A percentile compares a stretch with the other conserved stretches of the same genome.
Conservation (phyloP, 23 tunicate species). For the Halocynthia roretzi region DNA sequence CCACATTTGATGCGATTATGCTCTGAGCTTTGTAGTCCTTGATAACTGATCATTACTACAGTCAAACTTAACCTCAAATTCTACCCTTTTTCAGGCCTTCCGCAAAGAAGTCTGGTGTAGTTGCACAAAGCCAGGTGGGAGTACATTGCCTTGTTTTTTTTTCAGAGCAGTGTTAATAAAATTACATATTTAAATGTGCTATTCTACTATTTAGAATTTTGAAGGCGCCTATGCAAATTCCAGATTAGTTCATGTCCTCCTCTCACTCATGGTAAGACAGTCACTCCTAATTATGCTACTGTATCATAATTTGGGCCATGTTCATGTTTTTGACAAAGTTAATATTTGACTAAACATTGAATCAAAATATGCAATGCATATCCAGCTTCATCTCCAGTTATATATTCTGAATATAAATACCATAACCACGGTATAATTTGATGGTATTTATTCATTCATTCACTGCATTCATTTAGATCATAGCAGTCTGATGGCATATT, state of each 20-base stretch:
- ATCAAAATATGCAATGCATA: no score
- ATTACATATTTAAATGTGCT: not conserved
- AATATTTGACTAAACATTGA: no score
- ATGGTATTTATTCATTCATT: no score
- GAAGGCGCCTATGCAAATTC: conserved; percentile 63
- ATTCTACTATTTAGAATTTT: conserved; percentile 26
- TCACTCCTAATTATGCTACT: not conserved
- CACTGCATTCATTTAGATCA: no score
- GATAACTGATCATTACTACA: no score
- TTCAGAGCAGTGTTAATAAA: not conserved
- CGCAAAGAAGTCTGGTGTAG: conserved; percentile 16
- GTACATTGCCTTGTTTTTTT: not conserved
- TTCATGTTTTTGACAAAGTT: no score
- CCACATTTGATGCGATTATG: not conserved
- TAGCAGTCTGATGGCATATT: not conserved
- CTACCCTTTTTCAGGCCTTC: not conserved
- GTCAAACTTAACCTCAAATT: not conserved
- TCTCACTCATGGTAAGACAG: conserved; percentile 39
- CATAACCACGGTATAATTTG: no score
- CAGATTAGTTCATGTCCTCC: conserved; percentile 34
- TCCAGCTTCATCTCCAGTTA: no score
- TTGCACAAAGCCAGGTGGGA: conserved; percentile 15
- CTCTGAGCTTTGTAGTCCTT: not conserved
- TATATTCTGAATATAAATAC: no score
- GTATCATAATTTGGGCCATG: no score